Evolutionary conservation across 1,140 invertebrate species (phyloP).

Genomic region (Penaeus chinensis): DNA sequence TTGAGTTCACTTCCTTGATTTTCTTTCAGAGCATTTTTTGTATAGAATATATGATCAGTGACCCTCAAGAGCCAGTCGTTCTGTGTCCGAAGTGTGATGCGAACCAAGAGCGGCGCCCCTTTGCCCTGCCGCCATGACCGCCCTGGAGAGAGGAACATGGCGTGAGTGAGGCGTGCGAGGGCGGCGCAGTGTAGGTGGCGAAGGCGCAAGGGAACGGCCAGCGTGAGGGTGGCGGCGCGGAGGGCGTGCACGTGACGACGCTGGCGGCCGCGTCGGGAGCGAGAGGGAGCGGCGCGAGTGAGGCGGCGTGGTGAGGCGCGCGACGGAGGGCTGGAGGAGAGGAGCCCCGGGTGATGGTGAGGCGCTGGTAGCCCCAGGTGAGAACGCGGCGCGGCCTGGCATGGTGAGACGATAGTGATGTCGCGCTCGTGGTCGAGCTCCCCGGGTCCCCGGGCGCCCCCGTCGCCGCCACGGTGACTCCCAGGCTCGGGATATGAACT

Average conservation of each 20-base stretch:
- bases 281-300: constrained; percentile 31
- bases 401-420: constrained; percentile 30
- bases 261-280: constrained; percentile 28
- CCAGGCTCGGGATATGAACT: constrained; percentile 53
- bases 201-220: no score
- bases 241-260: background rate
- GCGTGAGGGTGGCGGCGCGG: no score
- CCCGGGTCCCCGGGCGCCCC: constrained; percentile 38
- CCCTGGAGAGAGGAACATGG: constrained; percentile 25
- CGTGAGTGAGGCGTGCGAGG: constrained; percentile 51
- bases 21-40: no score
- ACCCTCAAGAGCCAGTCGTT: background rate
- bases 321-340: constrained; percentile 8
- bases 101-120: background rate
- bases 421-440: constrained; percentile 23
- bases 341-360: constrained; percentile 18
- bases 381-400: background rate
- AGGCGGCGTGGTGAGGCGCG: constrained; percentile 22
- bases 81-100: background rate
- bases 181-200: constrained; percentile 19
- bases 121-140: constrained; percentile 24
- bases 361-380: background rate
- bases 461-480: constrained; percentile 55
- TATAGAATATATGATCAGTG: background rate
- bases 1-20: no score